Evolutionary conservation across 2,113 vertebrate species (phyloP).

Genomic region (Sinocyclocheilus anophthalmus): DNA sequence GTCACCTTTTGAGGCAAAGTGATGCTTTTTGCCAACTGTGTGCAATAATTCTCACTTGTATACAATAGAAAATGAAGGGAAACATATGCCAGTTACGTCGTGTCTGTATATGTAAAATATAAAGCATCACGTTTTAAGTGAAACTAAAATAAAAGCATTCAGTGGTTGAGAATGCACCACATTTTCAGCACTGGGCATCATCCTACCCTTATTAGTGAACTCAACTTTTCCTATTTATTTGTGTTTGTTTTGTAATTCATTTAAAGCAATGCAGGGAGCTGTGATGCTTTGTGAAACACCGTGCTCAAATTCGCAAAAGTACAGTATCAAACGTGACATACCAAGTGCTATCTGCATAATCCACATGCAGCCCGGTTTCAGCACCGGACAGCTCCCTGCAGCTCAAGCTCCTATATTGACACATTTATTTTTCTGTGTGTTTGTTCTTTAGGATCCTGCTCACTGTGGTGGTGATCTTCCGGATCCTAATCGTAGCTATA

Average conservation of each 20-base stretch:
- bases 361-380: background rate
- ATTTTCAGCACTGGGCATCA: background rate
- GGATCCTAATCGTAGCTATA: slow-evolving; percentile 99
- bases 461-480: slow-evolving; percentile 99
- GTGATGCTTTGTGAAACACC: background rate
- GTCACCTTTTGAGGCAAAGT: background rate
- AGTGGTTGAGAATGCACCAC: background rate
- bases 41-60: too few species aligned
- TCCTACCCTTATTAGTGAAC: background rate
- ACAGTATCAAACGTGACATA: background rate
- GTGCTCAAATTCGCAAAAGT: background rate
- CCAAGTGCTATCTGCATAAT: background rate
- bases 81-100: too few species aligned
- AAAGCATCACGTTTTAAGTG: background rate
- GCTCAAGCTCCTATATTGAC: slow-evolving; percentile 20
- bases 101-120: background rate
- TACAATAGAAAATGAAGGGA: too few species aligned
- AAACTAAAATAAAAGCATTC: background rate
- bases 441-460: slow-evolving; percentile 90
- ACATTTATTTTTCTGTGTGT: slow-evolving; percentile 69
- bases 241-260: background rate
- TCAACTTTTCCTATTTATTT: background rate
- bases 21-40: background rate
- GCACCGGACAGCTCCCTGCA: background rate
- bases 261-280: too few species aligned